These are phyloP conservation scores for Papilio polytes DNA, from an alignment of 1,140 invertebrate genomes.

Conservation along the genomic window DNA sequence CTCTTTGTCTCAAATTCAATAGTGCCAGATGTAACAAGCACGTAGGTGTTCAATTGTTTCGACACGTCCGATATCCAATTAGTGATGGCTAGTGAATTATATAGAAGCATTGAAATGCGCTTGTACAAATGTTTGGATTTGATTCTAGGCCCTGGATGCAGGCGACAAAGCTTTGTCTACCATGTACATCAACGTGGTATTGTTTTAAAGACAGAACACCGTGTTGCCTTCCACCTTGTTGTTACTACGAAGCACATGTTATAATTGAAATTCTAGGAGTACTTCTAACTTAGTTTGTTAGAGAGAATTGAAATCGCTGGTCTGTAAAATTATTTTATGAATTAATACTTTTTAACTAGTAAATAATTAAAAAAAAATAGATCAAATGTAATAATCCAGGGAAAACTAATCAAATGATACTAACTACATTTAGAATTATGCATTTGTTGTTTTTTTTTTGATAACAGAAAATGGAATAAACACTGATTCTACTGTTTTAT, in stretches of 20 bases:
- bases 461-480: no score
- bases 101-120: not conserved
- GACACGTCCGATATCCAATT: not conserved
- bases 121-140: not conserved
- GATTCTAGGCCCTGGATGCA: not conserved
- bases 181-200: not conserved
- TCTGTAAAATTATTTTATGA: no score
- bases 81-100: not conserved
- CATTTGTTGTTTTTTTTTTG: no score
- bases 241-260: not conserved
- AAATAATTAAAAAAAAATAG: no score
- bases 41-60: not conserved
- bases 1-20: not conserved
- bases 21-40: not conserved
- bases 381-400: no score
- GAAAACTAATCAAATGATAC: no score
- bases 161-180: not conserved
- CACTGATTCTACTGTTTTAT: no score
- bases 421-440: no score
- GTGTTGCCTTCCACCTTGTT: not conserved
- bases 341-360: no score
- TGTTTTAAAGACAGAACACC: not conserved
- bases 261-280: not conserved
- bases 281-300: not conserved
- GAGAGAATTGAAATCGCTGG: not conserved